Base-by-base conservation (phyloP, 2,888 invertebrate species). In the Nomada fabriciana region DNA sequence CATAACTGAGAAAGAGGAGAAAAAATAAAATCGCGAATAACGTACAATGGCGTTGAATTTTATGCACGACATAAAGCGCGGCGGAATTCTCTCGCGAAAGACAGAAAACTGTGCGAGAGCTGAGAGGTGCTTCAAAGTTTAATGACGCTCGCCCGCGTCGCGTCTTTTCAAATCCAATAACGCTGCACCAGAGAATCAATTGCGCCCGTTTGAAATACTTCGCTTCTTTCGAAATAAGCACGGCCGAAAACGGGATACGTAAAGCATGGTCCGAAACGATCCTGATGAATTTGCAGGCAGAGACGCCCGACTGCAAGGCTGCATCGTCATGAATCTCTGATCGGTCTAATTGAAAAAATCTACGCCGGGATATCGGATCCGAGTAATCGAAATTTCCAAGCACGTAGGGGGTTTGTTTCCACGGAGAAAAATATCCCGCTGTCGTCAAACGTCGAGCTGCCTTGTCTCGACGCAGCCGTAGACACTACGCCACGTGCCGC, bases 261-360 rank as follows among this genome's bases (percentile, higher is more conserved):
- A n/a, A 10, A 47, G 10, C 13, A 47, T 3, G 15, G 47, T 2
- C 11, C 15, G 47, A 47, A 15, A 47, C 47, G 47, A 43, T 74
- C 50, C 43, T 71, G 60, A 57, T 36, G 57, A 72, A 72, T 76
- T 50, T 42, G 55, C 63, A 60, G 43, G 36, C 7, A 47, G 47
- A 47, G 15, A 47, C 15, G 3, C 15, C 0, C 13, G 47, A 13
- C 13, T 13, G 15, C 47, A 25, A 67, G n/a, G 47, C 50, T 65
- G 64, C 69, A 68, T 70, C 68, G 79, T 84, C 85, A 88, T 90
- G 90, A 91, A 90, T 91, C 91, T 89, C 76, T 72, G 85, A 85
- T 82, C 69, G 75, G 86, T 82, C 88, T 91, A 91, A 91, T 91
- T 91, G 90, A 89, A 91, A 90, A 91, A 90, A 87, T 90, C 89